Conservation (phyloP, 2,888 invertebrate species). For the Chromoteleia sp. region DNA sequence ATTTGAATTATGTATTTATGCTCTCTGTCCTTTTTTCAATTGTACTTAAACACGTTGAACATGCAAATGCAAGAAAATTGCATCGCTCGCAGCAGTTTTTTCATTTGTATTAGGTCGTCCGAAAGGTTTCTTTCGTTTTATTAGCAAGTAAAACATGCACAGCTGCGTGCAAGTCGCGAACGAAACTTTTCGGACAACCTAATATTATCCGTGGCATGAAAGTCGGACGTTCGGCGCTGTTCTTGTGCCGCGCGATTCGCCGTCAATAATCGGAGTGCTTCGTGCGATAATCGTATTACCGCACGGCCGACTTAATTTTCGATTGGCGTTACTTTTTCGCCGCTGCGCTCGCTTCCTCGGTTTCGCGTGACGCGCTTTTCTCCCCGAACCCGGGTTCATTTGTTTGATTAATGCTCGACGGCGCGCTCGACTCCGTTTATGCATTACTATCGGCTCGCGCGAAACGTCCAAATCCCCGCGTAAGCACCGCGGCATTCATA, state of each 20-base stretch:
- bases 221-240: conserved; percentile 11
- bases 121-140: too few species aligned
- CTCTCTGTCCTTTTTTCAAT: too few species aligned
- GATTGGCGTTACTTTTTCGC: conserved; percentile 31
- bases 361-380: conserved; percentile 41
- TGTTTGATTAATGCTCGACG: conserved; percentile 38
- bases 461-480: conserved; percentile 15
- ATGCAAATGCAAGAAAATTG: too few species aligned
- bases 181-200: neutral
- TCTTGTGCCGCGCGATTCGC: conserved; percentile 16
- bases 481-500: conserved; percentile 11
- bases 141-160: neutral
- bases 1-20: too few species aligned
- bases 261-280: conserved; percentile 38
- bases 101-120: too few species aligned
- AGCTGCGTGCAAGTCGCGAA: neutral
- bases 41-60: too few species aligned
- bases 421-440: conserved; percentile 25
- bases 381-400: conserved; percentile 21
- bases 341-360: neutral
- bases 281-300: conserved; percentile 37
- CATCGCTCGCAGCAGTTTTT: too few species aligned
- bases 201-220: conserved; percentile 26
- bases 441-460: conserved; percentile 17
- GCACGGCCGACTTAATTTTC: conserved; percentile 30